Base-by-base conservation (phyloP, 2,888 invertebrate genomes). In the Zeuzera pyrina region DNA sequence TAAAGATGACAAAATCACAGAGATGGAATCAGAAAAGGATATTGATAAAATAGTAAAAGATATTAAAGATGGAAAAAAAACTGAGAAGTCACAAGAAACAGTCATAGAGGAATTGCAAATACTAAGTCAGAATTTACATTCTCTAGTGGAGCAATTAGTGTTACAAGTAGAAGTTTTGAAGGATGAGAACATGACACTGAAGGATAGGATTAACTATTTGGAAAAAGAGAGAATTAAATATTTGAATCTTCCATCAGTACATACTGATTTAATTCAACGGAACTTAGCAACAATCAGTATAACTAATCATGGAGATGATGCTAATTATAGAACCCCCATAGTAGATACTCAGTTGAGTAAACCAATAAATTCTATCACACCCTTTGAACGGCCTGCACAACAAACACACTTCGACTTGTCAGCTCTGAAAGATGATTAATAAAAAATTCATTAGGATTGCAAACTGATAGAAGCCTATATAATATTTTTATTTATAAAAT, bases 21-120 rank as follows among this genome's bases (percentile, higher is more conserved):
- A 49, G 47, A 29, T 36, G 12, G 30, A 16, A 12, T 11, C 12
- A 25, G 8, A 12, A 22, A 15, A 23, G 23, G 15, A 22, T 3
- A 11, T 10, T 2, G n/a, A 8, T 6, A 31, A 16, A 8, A 27
- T 3, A 12, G 27, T 21, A 3, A 31, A 27, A 15, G 66, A 69
- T 48, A 42, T 52, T 6, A 41, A 49, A 16, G 66, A 66, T 53
- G 85, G 79, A 1, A 84, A 74, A 42, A 88, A 86, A 53, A 77
- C 74, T 45, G 88, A 88, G 2, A 90, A 89, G 59, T 84, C 87
- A 38, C 87, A 87, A 30, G 72, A 81, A 31, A 84, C 76, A 14
- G 86, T 90, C 26, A 85, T 91, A 29, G 91, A 90, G 61, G 91
- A 91, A 58, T 63, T 91, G 25, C 86, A 86, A 55, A 87, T 86